Percentiles rank a stretch among this genome's conserved stretches.
Conservation (phyloP, 2,113 vertebrate genomes). For the Grus americana region DNA sequence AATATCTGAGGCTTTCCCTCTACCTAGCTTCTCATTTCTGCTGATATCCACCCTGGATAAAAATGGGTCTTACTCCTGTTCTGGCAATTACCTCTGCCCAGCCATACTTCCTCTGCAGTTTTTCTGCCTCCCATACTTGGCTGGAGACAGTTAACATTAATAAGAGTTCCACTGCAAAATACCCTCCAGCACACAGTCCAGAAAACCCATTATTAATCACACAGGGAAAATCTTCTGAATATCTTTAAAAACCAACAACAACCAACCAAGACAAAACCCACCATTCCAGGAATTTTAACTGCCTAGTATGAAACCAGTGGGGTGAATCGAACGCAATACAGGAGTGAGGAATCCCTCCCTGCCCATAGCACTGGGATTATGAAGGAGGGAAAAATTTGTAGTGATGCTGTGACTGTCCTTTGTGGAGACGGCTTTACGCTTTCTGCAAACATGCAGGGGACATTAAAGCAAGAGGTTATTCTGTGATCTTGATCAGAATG, state of each 20-base stretch:
- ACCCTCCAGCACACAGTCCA: background rate
- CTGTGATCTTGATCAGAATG: background rate
- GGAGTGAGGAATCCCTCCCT: background rate
- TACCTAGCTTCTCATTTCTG: background rate
- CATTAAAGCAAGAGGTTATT: background rate
- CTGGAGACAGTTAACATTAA: background rate
- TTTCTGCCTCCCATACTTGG: background rate
- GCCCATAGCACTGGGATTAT: background rate
- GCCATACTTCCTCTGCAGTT: background rate
- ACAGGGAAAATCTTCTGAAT: background rate
- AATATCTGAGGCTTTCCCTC: background rate
- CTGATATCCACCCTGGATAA: background rate
- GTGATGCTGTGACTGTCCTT: background rate
- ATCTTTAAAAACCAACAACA: background rate
- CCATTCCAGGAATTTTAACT: background rate
- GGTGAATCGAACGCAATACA: background rate
- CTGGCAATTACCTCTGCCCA: background rate
- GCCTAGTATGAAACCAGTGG: background rate
- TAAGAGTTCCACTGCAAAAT: background rate
- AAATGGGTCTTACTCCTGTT: background rate
- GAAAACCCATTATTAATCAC: background rate
- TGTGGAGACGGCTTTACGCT: background rate
- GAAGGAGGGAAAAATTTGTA: background rate
- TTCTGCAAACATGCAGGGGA: background rate
- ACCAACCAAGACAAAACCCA: background rate